These are phyloP conservation scores for Epinephelus fuscoguttatus DNA, from an alignment of 2,113 vertebrate genomes.

Conservation along the genomic window DNA sequence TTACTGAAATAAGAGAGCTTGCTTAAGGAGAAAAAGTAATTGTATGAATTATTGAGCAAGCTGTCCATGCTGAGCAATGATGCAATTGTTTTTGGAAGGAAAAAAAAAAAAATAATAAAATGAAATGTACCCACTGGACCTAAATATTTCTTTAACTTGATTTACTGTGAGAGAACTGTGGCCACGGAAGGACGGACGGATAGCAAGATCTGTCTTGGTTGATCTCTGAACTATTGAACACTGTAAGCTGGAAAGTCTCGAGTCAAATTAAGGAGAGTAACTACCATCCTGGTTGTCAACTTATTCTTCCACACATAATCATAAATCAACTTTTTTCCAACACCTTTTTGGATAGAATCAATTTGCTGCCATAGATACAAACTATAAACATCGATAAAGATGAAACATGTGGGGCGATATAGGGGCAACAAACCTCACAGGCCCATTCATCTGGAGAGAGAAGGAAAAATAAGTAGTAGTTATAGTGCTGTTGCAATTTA, in stretches of 20 bases:
- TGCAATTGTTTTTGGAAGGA: conserved; percentile 47
- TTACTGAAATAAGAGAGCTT: conserved; percentile 82
- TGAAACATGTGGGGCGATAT: background rate
- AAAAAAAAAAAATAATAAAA: conserved; percentile 64
- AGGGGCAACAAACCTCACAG: background rate
- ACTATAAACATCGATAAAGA: conserved; percentile 9
- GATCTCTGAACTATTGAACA: background rate
- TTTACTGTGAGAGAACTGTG: conserved; percentile 36
- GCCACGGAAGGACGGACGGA: conserved; percentile 30
- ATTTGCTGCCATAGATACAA: background rate
- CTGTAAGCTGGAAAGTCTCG: background rate
- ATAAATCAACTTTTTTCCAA: background rate
- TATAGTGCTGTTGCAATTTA: conserved; percentile 4
- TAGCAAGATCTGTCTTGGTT: conserved; percentile 8
- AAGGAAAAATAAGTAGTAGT: background rate
- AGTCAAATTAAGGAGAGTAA: conserved; percentile 19
- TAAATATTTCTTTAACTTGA: conserved; percentile 57
- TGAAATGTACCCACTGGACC: conserved; percentile 49
- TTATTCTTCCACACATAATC: conserved; percentile 6
- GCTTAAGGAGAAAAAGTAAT: conserved; percentile 83
- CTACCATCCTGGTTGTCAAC: background rate
- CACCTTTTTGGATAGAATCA: background rate
- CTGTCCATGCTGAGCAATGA: conserved; percentile 79
- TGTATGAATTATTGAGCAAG: conserved; percentile 85
- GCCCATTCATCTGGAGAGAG: background rate